These are phyloP conservation scores for Bombus huntii DNA, from an alignment of 1,140 invertebrate species.

Conservation along the genomic window DNA sequence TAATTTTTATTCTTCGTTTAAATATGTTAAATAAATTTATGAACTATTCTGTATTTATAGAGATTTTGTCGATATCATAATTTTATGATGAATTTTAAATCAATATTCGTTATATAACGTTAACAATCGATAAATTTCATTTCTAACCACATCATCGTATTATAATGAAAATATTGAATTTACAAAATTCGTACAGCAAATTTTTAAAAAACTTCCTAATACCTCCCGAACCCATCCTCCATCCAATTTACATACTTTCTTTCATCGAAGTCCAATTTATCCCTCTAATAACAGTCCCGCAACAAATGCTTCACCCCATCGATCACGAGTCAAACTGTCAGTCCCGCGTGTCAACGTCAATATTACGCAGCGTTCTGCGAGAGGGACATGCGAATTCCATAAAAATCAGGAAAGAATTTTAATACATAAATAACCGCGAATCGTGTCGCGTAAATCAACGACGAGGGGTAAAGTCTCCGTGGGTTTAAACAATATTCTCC, in stretches of 20 bases:
- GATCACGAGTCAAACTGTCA: slow-evolving; percentile 5
- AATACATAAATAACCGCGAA: slow-evolving; percentile 60
- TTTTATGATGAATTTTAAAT: background rate
- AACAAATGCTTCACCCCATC: background rate
- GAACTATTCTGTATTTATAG: background rate
- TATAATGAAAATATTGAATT: background rate
- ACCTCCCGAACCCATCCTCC: background rate
- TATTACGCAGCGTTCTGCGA: background rate
- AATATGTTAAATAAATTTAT: background rate
- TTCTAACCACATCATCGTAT: background rate
- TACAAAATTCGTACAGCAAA: background rate
- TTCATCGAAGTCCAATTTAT: background rate
- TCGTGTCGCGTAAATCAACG: slow-evolving; percentile 55
- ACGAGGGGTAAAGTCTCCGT: slow-evolving; percentile 11
- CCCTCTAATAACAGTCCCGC: background rate
- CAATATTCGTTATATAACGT: no score
- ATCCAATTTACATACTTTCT: background rate
- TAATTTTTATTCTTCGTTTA: no score
- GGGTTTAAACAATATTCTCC: slow-evolving; percentile 67
- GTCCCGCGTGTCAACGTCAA: background rate
- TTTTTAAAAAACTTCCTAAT: background rate
- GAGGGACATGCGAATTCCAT: background rate
- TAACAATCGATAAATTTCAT: background rate
- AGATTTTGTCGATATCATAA: background rate
- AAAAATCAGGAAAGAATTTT: slow-evolving; percentile 17